Evolutionary conservation across 2,797 vertebrate species (phyloP).

Genomic region (Meda fulgida): DNA sequence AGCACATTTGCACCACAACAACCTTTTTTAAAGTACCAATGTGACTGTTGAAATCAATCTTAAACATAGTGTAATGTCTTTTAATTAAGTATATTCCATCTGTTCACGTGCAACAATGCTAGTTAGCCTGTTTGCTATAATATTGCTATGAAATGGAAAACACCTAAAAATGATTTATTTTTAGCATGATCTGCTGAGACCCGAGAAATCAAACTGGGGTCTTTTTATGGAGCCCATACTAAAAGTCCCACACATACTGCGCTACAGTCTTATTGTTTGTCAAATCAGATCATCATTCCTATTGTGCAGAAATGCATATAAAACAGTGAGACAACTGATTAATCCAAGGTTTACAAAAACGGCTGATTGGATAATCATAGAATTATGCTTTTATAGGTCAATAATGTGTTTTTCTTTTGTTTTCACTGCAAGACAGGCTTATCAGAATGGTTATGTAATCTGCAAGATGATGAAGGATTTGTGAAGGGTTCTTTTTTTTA

Average conservation of each 20-base stretch:
- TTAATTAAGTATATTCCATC: slow-evolving; percentile 58
- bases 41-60: slow-evolving; percentile 52
- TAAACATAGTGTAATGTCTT: slow-evolving; percentile 60
- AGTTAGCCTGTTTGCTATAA: slow-evolving; percentile 59
- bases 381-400: slow-evolving; percentile 28
- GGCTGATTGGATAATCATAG: slow-evolving; percentile 44
- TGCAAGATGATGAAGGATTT: slow-evolving; percentile 48
- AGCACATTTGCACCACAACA: slow-evolving; percentile 16
- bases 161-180: slow-evolving; percentile 25
- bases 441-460: slow-evolving; percentile 26
- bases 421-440: slow-evolving; percentile 10
- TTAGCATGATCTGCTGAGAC: background rate
- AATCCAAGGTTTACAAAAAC: slow-evolving; percentile 35
- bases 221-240: slow-evolving; percentile 20
- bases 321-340: slow-evolving; percentile 25
- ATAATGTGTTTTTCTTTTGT: background rate
- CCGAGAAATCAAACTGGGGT: slow-evolving; percentile 27
- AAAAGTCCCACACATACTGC: slow-evolving; percentile 5
- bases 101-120: slow-evolving; percentile 49
- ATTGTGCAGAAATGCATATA: slow-evolving; percentile 8
- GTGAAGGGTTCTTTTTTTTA: slow-evolving; percentile 44
- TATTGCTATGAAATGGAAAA: slow-evolving; percentile 42
- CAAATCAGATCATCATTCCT: slow-evolving; percentile 40
- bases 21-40: slow-evolving; percentile 36
- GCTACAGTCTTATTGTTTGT: slow-evolving; percentile 25